Evolutionary conservation across 2,113 vertebrate genomes (phyloP).

Genomic region (Cryptomyrus ogoouensis): DNA sequence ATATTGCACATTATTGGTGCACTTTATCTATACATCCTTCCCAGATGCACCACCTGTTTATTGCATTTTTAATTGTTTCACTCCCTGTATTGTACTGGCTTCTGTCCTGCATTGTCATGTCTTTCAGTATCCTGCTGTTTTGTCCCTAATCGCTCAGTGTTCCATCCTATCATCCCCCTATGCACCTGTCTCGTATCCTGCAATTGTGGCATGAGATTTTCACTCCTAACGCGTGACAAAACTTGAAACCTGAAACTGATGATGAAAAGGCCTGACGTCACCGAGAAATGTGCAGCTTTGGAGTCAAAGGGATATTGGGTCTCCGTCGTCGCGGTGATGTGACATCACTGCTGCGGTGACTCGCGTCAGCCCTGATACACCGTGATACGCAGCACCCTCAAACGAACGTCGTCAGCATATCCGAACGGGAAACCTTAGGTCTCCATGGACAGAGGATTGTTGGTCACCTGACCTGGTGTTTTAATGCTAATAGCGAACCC

Average conservation of each 20-base stretch:
- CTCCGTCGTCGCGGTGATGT: not conserved
- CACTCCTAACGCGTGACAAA: not conserved
- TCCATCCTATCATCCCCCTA: not conserved
- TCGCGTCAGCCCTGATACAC: not conserved
- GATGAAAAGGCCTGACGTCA: not conserved
- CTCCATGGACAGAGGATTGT: not conserved
- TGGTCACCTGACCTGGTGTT: not conserved
- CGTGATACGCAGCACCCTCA: not conserved
- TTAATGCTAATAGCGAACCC: not conserved
- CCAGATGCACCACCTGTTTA: not conserved
- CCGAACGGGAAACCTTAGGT: not conserved
- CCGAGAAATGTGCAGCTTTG: not conserved
- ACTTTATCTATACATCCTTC: not conserved
- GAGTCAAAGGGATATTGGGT: not conserved
- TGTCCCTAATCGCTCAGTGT: not conserved
- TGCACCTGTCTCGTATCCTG: not conserved
- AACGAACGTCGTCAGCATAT: not conserved
- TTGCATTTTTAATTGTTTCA: not conserved
- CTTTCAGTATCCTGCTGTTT: not conserved
- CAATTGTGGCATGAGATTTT: not conserved
- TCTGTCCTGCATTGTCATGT: not conserved
- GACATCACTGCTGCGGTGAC: not conserved
- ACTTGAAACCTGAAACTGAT: not conserved
- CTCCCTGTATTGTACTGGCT: not conserved
- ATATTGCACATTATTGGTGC: not conserved